Evolutionary conservation across 92 coral and sea anemone species (phyloP).

Genomic region (Porites lobata): DNA sequence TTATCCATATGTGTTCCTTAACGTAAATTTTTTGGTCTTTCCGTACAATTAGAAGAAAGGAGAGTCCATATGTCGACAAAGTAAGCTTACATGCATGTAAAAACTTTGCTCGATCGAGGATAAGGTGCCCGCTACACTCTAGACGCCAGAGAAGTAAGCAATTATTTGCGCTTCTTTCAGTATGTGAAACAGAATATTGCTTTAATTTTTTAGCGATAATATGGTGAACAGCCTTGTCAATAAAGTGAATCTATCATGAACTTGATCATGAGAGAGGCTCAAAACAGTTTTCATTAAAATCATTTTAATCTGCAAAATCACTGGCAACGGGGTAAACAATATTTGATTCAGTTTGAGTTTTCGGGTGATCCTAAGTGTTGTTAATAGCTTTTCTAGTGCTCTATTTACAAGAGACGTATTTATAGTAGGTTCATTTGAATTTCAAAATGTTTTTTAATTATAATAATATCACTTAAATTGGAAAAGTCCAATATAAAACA

Average conservation of each 20-base stretch:
- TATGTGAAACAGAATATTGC: neutral
- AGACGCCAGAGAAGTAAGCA: neutral
- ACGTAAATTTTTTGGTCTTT: neutral
- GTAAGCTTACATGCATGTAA: neutral
- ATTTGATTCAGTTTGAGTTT: conserved; percentile 17
- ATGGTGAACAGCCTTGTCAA: neutral
- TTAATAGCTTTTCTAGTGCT: conserved; percentile 19
- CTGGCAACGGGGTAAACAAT: neutral
- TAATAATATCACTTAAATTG: neutral
- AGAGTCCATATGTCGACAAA: neutral
- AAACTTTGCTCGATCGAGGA: neutral
- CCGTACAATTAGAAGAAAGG: too few relatives aligned
- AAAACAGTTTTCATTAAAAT: neutral
- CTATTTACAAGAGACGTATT: conserved; percentile 5
- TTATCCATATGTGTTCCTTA: neutral
- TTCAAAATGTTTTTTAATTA: neutral
- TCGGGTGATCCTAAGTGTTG: conserved; percentile 13
- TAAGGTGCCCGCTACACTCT: neutral
- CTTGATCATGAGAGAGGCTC: neutral
- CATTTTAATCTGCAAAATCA: neutral
- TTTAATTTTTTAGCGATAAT: neutral
- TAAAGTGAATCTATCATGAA: neutral
- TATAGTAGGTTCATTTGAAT: conserved; percentile 8
- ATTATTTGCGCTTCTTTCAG: neutral
- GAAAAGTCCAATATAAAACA: neutral